Base-by-base conservation (phyloP, 2,888 invertebrate species). In the Poecilus cupreus region DNA sequence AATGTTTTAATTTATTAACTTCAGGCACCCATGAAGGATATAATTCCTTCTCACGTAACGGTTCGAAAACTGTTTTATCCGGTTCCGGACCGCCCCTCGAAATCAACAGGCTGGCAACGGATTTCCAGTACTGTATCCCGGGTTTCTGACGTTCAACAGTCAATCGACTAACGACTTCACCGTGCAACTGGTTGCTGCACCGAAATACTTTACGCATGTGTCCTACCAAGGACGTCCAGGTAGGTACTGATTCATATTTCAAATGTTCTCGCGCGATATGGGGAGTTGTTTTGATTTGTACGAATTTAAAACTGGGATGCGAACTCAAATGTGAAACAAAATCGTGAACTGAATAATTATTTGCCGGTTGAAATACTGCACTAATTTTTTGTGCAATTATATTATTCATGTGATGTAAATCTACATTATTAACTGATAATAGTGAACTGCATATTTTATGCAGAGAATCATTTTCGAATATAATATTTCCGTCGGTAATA, bases 391-490 rank as follows among this genome's bases (percentile, higher is more conserved):
- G 87, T 6, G 90, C 88, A 54, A 91, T 90, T 10, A 91, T 82
- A 20, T 87, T 86, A 86, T 92, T 92, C 70, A 91, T 87, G 83
- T 91, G 89, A 0, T 84, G 82, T 68, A 91, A 88, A 54, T 85
- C 86, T 13, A 88, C 85, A 10, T 86, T 85, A 64, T 85, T 84
- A 77, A 86, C 88, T 83, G 85, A 86, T 22, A 88, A 83, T 57
- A 87, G 83, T 64, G 84, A 85, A n/a, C 85, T 86, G 80, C 90
- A 89, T 78, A 89, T 88, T 78, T 87, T 86, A 78, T 90, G 88
- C 49, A 91, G 85, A 81, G 88, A 86, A 84, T 91, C 91, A 84
- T 91, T 92, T 84, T 91, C 89, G 84, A 91, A 89, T 16, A 91
- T 76, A 72, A 91, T 84, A 16, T 87, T 87, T 16, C 88, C 84